A percentile compares a stretch with the other conserved stretches of the same genome.
These are phyloP conservation scores for Lucifuga dentata DNA, from an alignment of 2,113 vertebrate species.

Conservation along the genomic window DNA sequence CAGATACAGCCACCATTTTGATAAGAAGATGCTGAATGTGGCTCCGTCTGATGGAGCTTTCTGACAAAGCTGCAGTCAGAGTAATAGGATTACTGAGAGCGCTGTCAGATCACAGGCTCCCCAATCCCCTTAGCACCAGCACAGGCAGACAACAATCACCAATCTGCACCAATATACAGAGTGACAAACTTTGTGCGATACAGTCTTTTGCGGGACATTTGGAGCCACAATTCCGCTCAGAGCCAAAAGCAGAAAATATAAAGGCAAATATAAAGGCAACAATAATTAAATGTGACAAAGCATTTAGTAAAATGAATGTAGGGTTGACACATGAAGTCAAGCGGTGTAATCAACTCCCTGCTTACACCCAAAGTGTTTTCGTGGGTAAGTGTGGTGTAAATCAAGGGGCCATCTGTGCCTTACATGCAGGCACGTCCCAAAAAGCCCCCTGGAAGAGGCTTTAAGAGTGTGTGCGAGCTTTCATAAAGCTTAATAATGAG, in stretches of 20 bases:
- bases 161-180: conserved; percentile 8
- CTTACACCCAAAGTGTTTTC: conserved; percentile 18
- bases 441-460: conserved; percentile 48
- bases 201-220: too few relatives aligned
- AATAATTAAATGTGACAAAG: conserved; percentile 14
- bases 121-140: conserved; percentile 39
- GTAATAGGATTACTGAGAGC: conserved; percentile 70
- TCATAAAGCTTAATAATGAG: conserved; percentile 43
- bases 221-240: too few relatives aligned
- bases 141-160: conserved; percentile 4
- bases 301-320: conserved; percentile 6
- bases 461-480: conserved; percentile 46
- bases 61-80: conserved; percentile 49
- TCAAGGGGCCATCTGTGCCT: conserved; percentile 69
- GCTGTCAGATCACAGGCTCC: conserved; percentile 48
- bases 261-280: not conserved
- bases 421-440: conserved; percentile 47
- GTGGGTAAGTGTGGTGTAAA: conserved; percentile 33
- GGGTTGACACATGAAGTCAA: not conserved
- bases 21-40: conserved; percentile 26
- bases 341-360: not conserved
- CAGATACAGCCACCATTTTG: not conserved
- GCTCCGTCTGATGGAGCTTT: conserved; percentile 21
- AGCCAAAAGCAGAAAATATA: too few relatives aligned
- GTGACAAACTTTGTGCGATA: not conserved